Evolutionary conservation across 2,113 vertebrate genomes (phyloP), one percentile per base, ranked within the genome.

Genomic region (Pachypanchax playfairii): DNA sequence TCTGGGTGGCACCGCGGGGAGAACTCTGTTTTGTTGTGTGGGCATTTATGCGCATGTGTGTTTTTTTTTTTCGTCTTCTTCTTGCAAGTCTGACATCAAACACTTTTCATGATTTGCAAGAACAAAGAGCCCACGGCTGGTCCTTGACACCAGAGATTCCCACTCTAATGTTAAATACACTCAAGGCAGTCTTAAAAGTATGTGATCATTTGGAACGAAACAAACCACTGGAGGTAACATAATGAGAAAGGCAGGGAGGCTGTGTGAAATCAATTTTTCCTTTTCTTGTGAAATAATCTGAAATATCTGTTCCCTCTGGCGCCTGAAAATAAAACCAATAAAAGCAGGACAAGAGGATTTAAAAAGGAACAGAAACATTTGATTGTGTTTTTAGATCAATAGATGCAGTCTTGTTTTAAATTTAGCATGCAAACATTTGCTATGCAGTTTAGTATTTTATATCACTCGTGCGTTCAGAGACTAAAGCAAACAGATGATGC

Each of bases 71-170:
- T 55, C 33, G 65, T 69, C 60, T 79, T 43, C 55, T 48, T 59
- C 56, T 54, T 77, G n/a, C n/a, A n/a, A n/a, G n/a, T 7, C 28
- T 29, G 55, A 86, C 73, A 85, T 84, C 74, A 88, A 78, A 85
- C 65, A 64, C 52, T 58, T 70, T 54, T 67, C 56, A 55, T 49
- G 49, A 65, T 80, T 73, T 78, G 38, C 36, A 52, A 60, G 70
- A 82, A 80, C 79, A 83, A 81, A 81, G 73, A 73, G 48, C 48
- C 50, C 63, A 18, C 8, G 26, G 15, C 50, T 59, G 59, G 73
- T 75, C 58, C 50, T 67, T 68, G 71, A 79, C 62, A 35, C 65
- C 54, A 29, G 62, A 70, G 53, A 80, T 68, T 85, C 56, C 64
- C 59, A 55, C 77, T 70, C 46, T 38, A 59, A 73, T 68, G 57